Base-by-base conservation (phyloP, 2,797 vertebrate species). In the Chromobotia macracanthus region DNA sequence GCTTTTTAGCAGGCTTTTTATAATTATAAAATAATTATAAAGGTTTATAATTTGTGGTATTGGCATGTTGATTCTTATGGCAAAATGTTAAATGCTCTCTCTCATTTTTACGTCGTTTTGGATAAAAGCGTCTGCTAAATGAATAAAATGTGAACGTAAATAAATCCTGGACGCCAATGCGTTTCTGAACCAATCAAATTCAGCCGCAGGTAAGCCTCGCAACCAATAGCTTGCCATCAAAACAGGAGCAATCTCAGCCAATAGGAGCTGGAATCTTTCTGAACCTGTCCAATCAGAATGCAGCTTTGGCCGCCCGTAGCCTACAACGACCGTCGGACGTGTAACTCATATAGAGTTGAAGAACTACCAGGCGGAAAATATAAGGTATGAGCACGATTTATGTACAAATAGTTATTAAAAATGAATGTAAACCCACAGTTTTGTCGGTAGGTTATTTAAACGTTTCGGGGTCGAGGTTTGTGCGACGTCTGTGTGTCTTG, bases 261-360 rank as follows among this genome's bases (percentile, higher is more conserved):
- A 85, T 86, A 67, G 70, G 44, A 28, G 50, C 12, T 0, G 13
- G 41, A 35, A 46, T 28, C 48, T 44, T 6, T 28, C 56, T 19
- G 23, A 55, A 11, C 15, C 10, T 53, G 28, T 63, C 87, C 87
- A 88, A 89, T 87, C 76, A 83, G 83, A 51, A n/a, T 48, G n/a
- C 68, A 71, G 41, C 65, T 67, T 75, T 73, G 56, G 72, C 46
- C 67, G 55, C 61, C 50, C 76, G 55, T 76, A 28, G 41, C 60
- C 70, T 79, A 82, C 65, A 63, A 70, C 83, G 80, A 74, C 72
- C 55, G 74, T 85, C 72, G 66, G 79, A 72, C 77, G 76, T 72
- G 75, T 67, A 72, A 76, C 83, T 77, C 55, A 31, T 46, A 61
- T 68, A 67, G 80, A 80, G 73, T 77, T 71, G 79, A 73, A 80